Evolutionary conservation across 2,888 invertebrate genomes (phyloP), one percentile per base, ranked within the genome.

Genomic region (Cephus pulcher): DNA sequence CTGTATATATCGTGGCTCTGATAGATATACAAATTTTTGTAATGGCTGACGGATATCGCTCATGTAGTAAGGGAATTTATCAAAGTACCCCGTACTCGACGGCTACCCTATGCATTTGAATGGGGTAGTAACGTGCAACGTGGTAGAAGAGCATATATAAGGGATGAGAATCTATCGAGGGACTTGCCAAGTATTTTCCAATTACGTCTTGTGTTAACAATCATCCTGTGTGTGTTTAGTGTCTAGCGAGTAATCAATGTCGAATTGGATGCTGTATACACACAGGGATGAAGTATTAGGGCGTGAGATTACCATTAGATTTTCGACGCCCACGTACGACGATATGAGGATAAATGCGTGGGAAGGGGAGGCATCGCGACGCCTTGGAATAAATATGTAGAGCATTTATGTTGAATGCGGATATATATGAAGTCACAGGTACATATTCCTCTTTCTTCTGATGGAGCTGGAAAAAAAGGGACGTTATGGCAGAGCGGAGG

Each of bases 161-260:
- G 40, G 40, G 15, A 40, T 40, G 40, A 40, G 40, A 40, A 40
- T 15, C 40, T 40, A 15, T 40, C 15, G 6, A 40, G 15, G 87
- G 85, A 88, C 87, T 88, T 87, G 89, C 88, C 88, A 89, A 90
- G 89, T 89, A 89, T 89, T 89, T 89, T 89, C 87, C 89, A 89
- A 89, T 89, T 89, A 90, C 89, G 86, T 88, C 89, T 89, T 89
- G 88, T 88, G 87, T 88, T 87, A 89, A 89, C 87, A 88, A 89
- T 86, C 83, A 81, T 77, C 78, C 78, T 78, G 79, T 77, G 79
- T 79, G 78, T 85, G 80, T 80, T 76, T 78, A 80, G 79, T 80
- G 82, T 81, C 81, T 82, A 82, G 15, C 0, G 56, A 56, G 23
- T 56, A 23, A 56, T 56, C 23, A 56, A 56, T 23, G 23, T 9